phyloP scores from a whole-genome alignment of 2,113 vertebrate genomes.

The Sus scrofa region T2T-Sscrofa CM000825.6:119177501-119178000 shows the following conservation, averaged over 20 bases:
- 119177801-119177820: background rate
- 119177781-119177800: background rate
- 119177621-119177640: background rate
- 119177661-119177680: background rate
- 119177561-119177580: background rate
- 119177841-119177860: background rate
- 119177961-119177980: conserved; percentile 13
- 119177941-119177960: background rate
- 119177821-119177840: background rate
- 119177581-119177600: background rate
- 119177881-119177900: background rate
- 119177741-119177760: background rate
- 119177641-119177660: background rate
- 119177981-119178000: background rate
- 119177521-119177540: conserved; percentile 50
- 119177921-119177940: conserved; percentile 45
- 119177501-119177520: conserved; percentile 67
- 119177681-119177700: background rate
- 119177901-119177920: background rate
- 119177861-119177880: background rate
- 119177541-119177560: conserved; percentile 42
- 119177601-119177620: background rate
- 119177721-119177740: background rate
- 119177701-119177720: background rate
- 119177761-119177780: background rate